These are phyloP conservation scores for Rynchops niger DNA, from an alignment of 2,113 vertebrate genomes.

Conservation along the genomic window DNA sequence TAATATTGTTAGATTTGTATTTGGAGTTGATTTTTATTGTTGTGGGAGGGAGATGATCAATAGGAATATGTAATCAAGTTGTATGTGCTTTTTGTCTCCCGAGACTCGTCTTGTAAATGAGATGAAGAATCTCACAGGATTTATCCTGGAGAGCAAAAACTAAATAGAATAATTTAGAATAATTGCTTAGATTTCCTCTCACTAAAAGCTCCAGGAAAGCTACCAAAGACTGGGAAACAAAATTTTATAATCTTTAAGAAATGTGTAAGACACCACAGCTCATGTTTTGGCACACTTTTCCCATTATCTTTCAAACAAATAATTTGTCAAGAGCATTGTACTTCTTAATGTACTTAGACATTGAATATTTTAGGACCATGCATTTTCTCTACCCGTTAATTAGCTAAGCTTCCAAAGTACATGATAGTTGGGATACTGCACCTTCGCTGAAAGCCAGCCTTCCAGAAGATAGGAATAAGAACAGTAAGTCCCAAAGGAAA, in stretches of 20 bases:
- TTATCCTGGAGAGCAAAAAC: constrained; percentile 49
- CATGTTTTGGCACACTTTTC: constrained; percentile 6
- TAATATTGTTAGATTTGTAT: constrained; percentile 71
- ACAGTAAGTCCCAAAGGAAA: constrained; percentile 39
- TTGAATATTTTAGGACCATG: constrained; percentile 1
- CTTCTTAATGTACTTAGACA: neutral
- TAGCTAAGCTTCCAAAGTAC: constrained; percentile 34
- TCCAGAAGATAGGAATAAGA: constrained; percentile 35
- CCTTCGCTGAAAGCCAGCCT: constrained; percentile 30
- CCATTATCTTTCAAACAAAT: constrained; percentile 17
- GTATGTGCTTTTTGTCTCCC: constrained; percentile 52
- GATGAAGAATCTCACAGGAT: constrained; percentile 56
- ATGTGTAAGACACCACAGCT: neutral
- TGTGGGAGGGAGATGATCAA: constrained; percentile 57
- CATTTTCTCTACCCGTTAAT: constrained; percentile 42
- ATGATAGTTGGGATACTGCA: neutral
- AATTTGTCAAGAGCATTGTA: neutral
- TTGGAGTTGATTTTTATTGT: constrained; percentile 66
- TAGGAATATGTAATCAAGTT: constrained; percentile 62
- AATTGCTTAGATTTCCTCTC: constrained; percentile 28
- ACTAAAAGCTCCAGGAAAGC: constrained; percentile 5
- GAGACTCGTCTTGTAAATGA: constrained; percentile 49
- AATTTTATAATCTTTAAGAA: neutral
- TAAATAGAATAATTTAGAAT: constrained; percentile 53
- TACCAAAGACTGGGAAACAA: neutral